A percentile compares a stretch with the other conserved stretches of the same genome.
Conservation (phyloP, 2,797 vertebrate species). For the Enteromius anoplus region DNA sequence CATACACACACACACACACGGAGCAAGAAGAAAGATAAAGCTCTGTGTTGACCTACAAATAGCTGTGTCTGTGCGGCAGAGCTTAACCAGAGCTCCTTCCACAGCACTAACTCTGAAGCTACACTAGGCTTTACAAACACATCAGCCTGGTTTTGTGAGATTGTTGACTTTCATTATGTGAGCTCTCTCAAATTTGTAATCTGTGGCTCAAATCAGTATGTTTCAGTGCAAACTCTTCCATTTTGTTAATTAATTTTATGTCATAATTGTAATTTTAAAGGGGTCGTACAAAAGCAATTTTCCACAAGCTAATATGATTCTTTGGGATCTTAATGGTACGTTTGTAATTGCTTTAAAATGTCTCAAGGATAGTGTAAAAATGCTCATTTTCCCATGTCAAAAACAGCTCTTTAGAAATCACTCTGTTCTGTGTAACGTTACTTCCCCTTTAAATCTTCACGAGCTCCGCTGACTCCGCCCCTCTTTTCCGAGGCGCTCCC, state of each 20-base stretch:
- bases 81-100: constrained; percentile 28
- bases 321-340: too few species aligned
- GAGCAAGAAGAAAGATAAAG: constrained; percentile 25
- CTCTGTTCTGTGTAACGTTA: too few species aligned
- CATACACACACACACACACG: constrained; percentile 9
- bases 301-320: too few species aligned
- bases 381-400: too few species aligned
- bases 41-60: constrained; percentile 48
- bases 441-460: too few species aligned
- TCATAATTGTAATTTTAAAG: not conserved
- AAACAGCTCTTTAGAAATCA: too few species aligned
- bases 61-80: constrained; percentile 26
- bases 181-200: not conserved
- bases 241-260: not conserved
- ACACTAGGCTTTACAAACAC: constrained; percentile 1
- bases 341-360: too few species aligned
- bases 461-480: too few species aligned
- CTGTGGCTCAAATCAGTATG: not conserved
- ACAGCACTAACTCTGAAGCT: constrained; percentile 15
- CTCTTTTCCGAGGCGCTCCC: too few species aligned
- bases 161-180: not conserved
- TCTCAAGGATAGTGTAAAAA: too few species aligned
- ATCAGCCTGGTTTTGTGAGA: not conserved
- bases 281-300: too few species aligned
- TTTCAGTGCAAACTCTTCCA: not conserved